These are phyloP conservation scores for Miltochrista miniata DNA, from an alignment of 2,888 invertebrate species.

Conservation along the genomic window DNA sequence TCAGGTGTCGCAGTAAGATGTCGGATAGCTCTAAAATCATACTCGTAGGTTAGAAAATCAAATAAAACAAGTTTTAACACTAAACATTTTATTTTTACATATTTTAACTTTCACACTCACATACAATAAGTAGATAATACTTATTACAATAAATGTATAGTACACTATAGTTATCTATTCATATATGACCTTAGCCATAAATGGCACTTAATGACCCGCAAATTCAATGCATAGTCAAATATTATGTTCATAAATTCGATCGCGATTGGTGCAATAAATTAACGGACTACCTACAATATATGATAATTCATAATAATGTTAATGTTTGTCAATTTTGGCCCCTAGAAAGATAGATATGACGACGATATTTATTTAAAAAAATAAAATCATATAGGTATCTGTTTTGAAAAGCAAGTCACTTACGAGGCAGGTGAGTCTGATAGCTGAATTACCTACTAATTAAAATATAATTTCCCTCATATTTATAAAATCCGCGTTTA, in stretches of 20 bases:
- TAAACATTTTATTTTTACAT: constrained; percentile 71
- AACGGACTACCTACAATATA: neutral
- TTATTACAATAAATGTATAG: constrained; percentile 54
- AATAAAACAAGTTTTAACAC: constrained; percentile 37
- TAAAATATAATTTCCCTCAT: no score
- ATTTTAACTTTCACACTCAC: constrained; percentile 64
- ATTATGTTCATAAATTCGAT: constrained; percentile 50
- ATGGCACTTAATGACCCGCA: constrained; percentile 7
- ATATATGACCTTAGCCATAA: constrained; percentile 24
- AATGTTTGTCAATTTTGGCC: no score
- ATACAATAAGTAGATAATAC: constrained; percentile 74
- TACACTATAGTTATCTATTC: constrained; percentile 25
- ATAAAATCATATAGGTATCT: no score
- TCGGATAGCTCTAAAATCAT: no score
- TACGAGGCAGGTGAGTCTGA: no score
- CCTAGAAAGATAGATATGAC: no score
- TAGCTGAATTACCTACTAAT: no score
- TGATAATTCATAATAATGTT: neutral
- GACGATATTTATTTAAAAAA: no score
- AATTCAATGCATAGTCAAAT: constrained; percentile 29
- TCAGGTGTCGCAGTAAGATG: no score
- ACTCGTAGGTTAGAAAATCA: neutral
- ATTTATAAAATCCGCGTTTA: no score
- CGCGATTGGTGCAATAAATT: constrained; percentile 35
- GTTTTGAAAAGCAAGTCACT: no score